Percentiles rank a stretch among this genome's conserved stretches.
Evolutionary conservation across 2,888 invertebrate species (phyloP).

Genomic region (Carpatolechia fugitivella): DNA sequence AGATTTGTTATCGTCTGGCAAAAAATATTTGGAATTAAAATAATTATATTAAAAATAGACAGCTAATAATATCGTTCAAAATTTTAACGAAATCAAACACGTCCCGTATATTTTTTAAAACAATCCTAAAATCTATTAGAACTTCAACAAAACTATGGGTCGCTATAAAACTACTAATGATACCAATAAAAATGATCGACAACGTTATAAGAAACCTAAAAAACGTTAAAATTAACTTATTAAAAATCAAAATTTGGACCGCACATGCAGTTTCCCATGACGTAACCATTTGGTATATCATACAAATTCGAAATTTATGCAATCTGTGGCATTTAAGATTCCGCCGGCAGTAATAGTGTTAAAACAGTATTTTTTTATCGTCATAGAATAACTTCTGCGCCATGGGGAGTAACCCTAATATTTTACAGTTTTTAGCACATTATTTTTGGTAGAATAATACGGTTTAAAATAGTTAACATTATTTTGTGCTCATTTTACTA

Average conservation of each 20-base stretch:
- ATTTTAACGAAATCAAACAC: too few relatives aligned
- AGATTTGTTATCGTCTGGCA: too few relatives aligned
- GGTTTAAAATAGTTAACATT: neutral
- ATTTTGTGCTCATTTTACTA: too few relatives aligned
- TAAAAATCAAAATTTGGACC: slow-evolving; percentile 36
- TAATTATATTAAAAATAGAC: too few relatives aligned
- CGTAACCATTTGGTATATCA: slow-evolving; percentile 39
- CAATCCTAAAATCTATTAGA: neutral
- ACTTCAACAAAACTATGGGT: neutral
- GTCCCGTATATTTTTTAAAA: too few relatives aligned
- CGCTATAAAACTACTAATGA: neutral
- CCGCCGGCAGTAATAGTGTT: slow-evolving; percentile 34
- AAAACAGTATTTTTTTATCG: slow-evolving; percentile 30
- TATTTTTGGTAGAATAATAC: neutral
- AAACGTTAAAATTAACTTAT: slow-evolving; percentile 1
- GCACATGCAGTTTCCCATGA: slow-evolving; percentile 49
- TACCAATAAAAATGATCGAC: neutral
- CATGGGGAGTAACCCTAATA: slow-evolving; percentile 34
- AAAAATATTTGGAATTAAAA: too few relatives aligned
- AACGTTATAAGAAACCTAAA: neutral
- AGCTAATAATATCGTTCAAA: too few relatives aligned
- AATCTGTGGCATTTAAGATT: slow-evolving; percentile 37
- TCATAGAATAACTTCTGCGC: slow-evolving; percentile 25
- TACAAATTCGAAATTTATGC: slow-evolving; percentile 53
- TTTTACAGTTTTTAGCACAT: slow-evolving; percentile 8